A percentile compares a stretch with the other conserved stretches of the same genome.
Conservation (phyloP, 2,888 invertebrate genomes). For the Aethes cnicana region DNA sequence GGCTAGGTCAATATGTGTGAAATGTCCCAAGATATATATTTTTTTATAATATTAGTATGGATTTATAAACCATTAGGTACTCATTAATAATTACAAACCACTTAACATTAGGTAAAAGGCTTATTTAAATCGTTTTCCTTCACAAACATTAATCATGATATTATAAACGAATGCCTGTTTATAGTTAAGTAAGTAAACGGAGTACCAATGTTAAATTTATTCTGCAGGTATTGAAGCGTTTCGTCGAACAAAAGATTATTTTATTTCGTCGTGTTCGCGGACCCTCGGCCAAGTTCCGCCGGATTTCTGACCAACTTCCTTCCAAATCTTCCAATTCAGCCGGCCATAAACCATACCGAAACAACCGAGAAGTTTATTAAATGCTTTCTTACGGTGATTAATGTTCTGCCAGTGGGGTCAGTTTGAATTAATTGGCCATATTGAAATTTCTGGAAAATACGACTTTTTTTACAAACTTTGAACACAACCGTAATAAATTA, state of each 20-base stretch:
- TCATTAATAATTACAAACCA: no score
- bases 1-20: no score
- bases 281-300: slow-evolving; percentile 15
- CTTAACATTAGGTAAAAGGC: no score
- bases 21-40: no score
- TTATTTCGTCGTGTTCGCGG: not conserved
- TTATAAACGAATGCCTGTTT: no score
- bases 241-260: slow-evolving; percentile 1
- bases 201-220: not conserved
- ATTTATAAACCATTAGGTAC: no score
- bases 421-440: slow-evolving; percentile 14
- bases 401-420: slow-evolving; percentile 35
- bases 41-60: no score
- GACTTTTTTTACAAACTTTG: not conserved
- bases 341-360: slow-evolving; percentile 37
- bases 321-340: slow-evolving; percentile 27
- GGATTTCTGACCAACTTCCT: not conserved
- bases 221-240: not conserved
- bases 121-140: not conserved
- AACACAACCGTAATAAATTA: not conserved
- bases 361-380: slow-evolving; percentile 42
- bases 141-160: not conserved
- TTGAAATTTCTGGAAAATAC: not conserved
- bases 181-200: not conserved
- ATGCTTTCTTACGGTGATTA: slow-evolving; percentile 44